Evolutionary conservation across 2,888 invertebrate genomes (phyloP), one percentile per base, ranked within the genome.

Genomic region (Tetheella fluctuosa): DNA sequence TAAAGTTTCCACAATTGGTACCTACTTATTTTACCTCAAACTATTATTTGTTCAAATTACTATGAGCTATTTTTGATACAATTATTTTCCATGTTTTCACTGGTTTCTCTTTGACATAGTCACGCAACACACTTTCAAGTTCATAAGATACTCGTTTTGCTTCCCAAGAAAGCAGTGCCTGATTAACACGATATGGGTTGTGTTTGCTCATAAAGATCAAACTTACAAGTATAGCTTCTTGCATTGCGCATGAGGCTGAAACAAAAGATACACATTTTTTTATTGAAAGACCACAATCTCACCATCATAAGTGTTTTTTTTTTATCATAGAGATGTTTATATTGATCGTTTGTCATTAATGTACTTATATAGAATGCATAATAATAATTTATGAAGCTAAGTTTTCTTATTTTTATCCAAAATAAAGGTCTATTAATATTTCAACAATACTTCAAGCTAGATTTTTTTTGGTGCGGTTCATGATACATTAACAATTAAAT

Each of bases 191-290:
- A 5, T 69, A 63, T 48, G 76, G 78, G 63, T 85, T 84, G 64
- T 89, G 86, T 66, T 81, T 86, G 60, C 80, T 82, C 74, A 93
- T 81, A 57, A 75, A 83, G 57, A 90, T 73, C 58, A 93, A 74
- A 76, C 90, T 90, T 2, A 74, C 79, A 23, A 88, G 73, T 25
- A 89, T 82, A 0, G 91, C 90, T 77, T 93, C 92, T 68, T 88
- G 79, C 65, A 89, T 79, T 59, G 71, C 61, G 20, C 69, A 77
- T 1, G 86, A 77, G 30, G 79, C 93, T 93, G 77, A 60, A 89
- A 89, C 59, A 62, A 62, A 60, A 68, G 56, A 65, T 34, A 55
- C 20, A 55, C n/a, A 13, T 34, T 23, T 20, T 34, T 34, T 34
- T 34, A 7, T 8, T 30, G 30, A 10, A 10, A 0, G 10, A 8